A percentile compares a stretch with the other conserved stretches of the same genome.
Conservation (phyloP, 2,113 vertebrate species). For the Vulpes ferrilata region DNA sequence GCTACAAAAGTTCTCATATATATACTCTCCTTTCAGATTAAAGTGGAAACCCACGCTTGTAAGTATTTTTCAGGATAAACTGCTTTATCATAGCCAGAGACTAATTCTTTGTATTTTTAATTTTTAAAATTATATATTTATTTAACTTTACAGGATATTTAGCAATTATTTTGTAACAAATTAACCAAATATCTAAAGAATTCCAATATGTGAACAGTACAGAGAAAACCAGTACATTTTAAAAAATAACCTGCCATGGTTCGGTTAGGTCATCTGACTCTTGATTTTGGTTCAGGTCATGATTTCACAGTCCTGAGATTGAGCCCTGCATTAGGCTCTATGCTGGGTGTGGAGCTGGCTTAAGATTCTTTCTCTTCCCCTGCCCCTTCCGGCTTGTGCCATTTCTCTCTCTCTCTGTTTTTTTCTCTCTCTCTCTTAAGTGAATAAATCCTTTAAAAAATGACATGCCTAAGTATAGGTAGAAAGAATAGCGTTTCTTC, state of each 20-base stretch:
- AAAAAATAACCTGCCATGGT: not conserved
- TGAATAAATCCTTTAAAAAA: not conserved
- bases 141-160: not conserved
- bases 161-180: conserved; percentile 32
- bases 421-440: not conserved
- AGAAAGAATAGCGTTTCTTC: not conserved
- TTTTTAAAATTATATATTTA: not conserved
- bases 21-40: not conserved
- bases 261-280: not conserved
- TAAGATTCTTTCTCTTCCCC: not conserved
- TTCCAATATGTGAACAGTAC: not conserved
- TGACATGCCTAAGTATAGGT: not conserved
- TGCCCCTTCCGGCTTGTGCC: not conserved
- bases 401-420: no score
- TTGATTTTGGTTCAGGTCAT: not conserved
- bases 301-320: not conserved
- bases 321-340: not conserved
- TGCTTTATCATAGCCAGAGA: not conserved
- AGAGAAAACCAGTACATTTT: not conserved
- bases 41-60: not conserved
- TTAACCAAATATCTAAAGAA: conserved; percentile 33
- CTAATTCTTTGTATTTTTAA: not conserved
- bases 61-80: conserved; percentile 29
- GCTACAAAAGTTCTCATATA: not conserved
- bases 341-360: not conserved